Conservation (phyloP, 2,113 vertebrate genomes). For the Pheucticus melanocephalus region DNA sequence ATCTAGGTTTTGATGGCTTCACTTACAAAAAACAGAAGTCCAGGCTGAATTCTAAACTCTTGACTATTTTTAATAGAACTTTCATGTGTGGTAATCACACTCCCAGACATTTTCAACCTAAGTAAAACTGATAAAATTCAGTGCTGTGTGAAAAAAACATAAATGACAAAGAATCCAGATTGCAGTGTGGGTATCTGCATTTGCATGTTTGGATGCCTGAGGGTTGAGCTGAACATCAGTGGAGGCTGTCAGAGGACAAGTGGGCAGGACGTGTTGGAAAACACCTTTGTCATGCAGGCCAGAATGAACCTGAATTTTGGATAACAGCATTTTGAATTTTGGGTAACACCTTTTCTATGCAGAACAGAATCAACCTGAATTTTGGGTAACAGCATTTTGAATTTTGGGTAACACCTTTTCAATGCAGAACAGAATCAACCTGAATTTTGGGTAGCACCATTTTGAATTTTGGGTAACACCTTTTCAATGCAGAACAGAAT, state of each 20-base stretch:
- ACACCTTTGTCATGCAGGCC: neutral
- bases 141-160: neutral
- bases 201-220: neutral
- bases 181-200: fast-evolving
- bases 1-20: neutral
- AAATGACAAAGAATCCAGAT: neutral
- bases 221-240: neutral
- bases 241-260: neutral
- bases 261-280: neutral
- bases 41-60: neutral
- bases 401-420: no score
- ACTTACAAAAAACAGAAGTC: neutral
- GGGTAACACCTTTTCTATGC: no score
- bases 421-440: neutral
- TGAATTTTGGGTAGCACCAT: no score
- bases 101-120: neutral
- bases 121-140: neutral
- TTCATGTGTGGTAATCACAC: neutral
- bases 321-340: neutral
- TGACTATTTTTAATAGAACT: neutral
- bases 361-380: neutral
- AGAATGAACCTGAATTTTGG: neutral
- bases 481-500: no score
- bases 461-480: no score
- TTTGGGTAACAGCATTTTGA: neutral